A percentile compares a stretch with the other conserved stretches of the same genome.
phyloP scores from a whole-genome alignment of 2,888 invertebrate genomes.

The Chrysomela aeneicollis region DNA sequence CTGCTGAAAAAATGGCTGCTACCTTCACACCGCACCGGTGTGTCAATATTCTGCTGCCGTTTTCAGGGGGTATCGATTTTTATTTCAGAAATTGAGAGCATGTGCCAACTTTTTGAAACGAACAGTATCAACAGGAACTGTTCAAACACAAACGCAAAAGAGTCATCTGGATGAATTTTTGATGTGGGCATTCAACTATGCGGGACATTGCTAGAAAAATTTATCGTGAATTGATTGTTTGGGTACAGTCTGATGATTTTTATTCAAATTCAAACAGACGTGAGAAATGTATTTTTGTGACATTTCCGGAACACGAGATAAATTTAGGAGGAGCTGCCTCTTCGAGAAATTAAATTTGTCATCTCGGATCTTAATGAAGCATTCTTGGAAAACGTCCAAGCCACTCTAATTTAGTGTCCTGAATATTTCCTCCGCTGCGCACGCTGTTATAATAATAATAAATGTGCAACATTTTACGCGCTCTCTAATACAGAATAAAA shows the following conservation, averaged over 20 bases:
- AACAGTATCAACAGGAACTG: too few species aligned
- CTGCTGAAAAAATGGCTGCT: too few species aligned
- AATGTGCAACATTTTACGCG: background rate
- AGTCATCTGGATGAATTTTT: too few species aligned
- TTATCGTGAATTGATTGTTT: too few species aligned
- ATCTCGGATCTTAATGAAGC: conserved; percentile 13
- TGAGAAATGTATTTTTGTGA: background rate
- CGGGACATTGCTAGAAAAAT: too few species aligned
- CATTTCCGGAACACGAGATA: conserved; percentile 22
- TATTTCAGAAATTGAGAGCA: too few species aligned
- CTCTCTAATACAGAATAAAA: background rate
- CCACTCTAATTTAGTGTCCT: conserved; percentile 10
- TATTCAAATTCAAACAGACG: conserved; percentile 3
- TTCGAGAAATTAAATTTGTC: conserved; percentile 19
- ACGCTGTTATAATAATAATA: background rate
- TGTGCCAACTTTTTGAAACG: too few species aligned
- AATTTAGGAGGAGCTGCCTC: conserved; percentile 12
- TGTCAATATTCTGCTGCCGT: too few species aligned
- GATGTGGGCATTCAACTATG: too few species aligned
- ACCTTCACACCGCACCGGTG: too few species aligned
- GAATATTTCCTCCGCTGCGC: background rate
- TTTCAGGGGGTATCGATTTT: too few species aligned
- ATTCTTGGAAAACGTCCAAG: conserved; percentile 18
- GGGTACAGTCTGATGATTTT: background rate
- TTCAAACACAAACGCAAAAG: too few species aligned